Percentiles rank a stretch among this genome's conserved stretches.
Conservation (phyloP, 2,888 invertebrate genomes). For the Pandemis heparana region DNA sequence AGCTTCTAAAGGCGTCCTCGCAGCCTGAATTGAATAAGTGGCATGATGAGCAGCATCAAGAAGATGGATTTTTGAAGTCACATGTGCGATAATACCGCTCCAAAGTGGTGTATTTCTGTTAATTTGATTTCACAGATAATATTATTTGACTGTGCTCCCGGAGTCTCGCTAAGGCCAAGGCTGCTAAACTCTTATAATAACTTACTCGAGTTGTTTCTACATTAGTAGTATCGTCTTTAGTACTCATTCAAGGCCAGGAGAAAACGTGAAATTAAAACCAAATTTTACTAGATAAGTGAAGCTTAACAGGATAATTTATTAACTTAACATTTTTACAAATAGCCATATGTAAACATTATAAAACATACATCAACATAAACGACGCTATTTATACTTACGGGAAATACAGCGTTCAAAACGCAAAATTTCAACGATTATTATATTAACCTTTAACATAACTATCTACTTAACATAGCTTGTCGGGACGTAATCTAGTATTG, state of each 20-base stretch:
- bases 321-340: slow-evolving; percentile 82
- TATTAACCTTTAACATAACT: slow-evolving; percentile 67
- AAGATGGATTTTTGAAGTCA: no score
- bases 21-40: no score
- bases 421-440: slow-evolving; percentile 71
- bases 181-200: no score
- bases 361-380: slow-evolving; percentile 80
- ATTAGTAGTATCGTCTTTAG: no score
- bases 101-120: no score
- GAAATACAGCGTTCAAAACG: slow-evolving; percentile 81
- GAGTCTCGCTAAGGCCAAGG: no score
- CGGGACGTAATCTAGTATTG: slow-evolving; percentile 85
- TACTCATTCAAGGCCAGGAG: no score
- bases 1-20: no score
- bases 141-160: no score
- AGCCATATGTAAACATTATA: slow-evolving; percentile 81
- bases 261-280: slow-evolving; percentile 49
- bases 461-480: slow-evolving; percentile 65
- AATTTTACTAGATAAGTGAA: slow-evolving; percentile 45
- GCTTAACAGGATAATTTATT: slow-evolving; percentile 83
- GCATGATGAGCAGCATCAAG: not conserved
- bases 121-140: no score
- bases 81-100: no score
- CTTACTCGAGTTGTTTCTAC: no score
- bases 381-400: slow-evolving; percentile 61